Conservation (phyloP, 1,140 invertebrate species). For the Probaryconus sp. region DNA sequence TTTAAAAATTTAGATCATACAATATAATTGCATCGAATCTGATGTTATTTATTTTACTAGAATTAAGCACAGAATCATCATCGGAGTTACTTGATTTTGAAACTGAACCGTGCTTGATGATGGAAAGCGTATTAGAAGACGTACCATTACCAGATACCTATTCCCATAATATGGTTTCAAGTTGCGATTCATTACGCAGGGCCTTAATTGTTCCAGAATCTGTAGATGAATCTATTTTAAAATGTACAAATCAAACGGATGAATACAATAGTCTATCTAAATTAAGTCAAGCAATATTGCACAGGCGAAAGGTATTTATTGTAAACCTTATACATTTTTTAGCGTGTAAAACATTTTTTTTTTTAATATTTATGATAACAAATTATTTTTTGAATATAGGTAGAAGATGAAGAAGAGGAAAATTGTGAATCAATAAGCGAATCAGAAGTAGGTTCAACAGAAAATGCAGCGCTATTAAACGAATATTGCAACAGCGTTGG, state of each 20-base stretch:
- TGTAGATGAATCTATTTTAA: constrained; percentile 65
- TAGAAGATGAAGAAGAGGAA: constrained; percentile 74
- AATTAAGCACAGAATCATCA: constrained; percentile 78
- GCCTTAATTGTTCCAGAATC: constrained; percentile 73
- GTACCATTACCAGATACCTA: constrained; percentile 82
- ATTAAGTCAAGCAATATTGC: constrained; percentile 74
- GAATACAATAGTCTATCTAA: constrained; percentile 74
- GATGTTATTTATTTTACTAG: constrained; percentile 50
- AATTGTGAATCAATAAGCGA: constrained; percentile 74
- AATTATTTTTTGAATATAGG: constrained; percentile 61
- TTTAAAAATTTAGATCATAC: neutral
- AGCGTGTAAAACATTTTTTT: constrained; percentile 12
- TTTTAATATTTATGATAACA: neutral
- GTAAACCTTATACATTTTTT: constrained; percentile 14
- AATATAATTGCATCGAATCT: neutral
- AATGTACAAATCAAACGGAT: constrained; percentile 63
- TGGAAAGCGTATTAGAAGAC: constrained; percentile 85
- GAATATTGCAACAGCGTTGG: constrained; percentile 74
- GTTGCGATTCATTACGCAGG: constrained; percentile 76
- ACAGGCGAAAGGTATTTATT: constrained; percentile 71
- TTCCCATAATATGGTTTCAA: constrained; percentile 84
- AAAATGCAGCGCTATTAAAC: constrained; percentile 65
- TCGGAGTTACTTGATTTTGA: constrained; percentile 86
- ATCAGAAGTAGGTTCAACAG: constrained; percentile 69
- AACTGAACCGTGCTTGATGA: constrained; percentile 88